Percentiles rank a stretch among this genome's conserved stretches.
Conservation (phyloP, 2,888 invertebrate genomes). For the Netelia inedita region DNA sequence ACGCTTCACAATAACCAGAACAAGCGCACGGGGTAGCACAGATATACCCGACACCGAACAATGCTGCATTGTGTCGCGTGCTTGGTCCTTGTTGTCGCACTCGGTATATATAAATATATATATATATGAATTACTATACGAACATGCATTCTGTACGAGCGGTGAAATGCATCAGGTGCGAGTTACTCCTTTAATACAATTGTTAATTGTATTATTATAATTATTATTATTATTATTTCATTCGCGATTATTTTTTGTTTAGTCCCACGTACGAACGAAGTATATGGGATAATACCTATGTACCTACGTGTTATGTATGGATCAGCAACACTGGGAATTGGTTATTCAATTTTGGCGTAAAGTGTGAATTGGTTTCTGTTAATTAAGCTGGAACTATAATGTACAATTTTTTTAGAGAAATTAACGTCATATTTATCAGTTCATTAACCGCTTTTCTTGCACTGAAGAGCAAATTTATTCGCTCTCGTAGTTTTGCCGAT, state of each 20-base stretch:
- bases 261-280: neutral
- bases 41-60: conserved; percentile 72
- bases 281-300: neutral
- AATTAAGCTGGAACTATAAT: too few species aligned
- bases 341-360: neutral
- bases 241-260: neutral
- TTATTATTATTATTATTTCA: conserved; percentile 5
- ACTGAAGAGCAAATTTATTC: too few species aligned
- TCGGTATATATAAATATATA: conserved; percentile 21
- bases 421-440: too few species aligned
- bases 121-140: conserved; percentile 24
- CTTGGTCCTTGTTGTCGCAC: conserved; percentile 42
- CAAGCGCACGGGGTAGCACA: conserved; percentile 59
- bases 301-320: neutral
- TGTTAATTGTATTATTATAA: conserved; percentile 30
- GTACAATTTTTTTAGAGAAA: too few species aligned
- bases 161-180: conserved; percentile 65
- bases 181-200: conserved; percentile 23
- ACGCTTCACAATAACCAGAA: conserved; percentile 54
- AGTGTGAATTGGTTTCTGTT: too few species aligned
- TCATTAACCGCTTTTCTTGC: too few species aligned
- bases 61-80: conserved; percentile 72
- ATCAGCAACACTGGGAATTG: conserved; percentile 1
- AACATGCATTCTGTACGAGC: conserved; percentile 40
- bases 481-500: too few species aligned